Evolutionary conservation across 2,113 vertebrate genomes (phyloP).

Genomic region (Toxotes chatareus): DNA sequence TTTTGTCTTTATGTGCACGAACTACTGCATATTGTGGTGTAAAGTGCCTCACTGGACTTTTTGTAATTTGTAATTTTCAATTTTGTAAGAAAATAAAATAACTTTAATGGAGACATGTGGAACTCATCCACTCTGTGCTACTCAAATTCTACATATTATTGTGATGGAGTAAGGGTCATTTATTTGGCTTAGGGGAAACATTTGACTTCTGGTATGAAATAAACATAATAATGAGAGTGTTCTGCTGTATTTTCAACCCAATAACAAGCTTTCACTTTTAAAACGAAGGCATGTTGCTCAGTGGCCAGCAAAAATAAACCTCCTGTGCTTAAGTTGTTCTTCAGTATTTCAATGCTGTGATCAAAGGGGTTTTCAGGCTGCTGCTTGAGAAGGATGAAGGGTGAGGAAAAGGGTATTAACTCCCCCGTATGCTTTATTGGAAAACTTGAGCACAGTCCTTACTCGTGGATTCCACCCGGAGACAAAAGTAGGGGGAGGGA

Average conservation of each 20-base stretch:
- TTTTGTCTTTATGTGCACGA: background rate
- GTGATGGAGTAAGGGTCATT: background rate
- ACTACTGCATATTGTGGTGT: background rate
- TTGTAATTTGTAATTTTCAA: background rate
- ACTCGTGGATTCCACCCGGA: constrained; percentile 49
- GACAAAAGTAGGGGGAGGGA: constrained; percentile 63
- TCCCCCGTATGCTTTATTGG: constrained; percentile 63
- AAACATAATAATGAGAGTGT: constrained; percentile 7
- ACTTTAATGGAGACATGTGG: background rate
- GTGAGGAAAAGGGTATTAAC: constrained; percentile 68
- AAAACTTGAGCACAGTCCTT: constrained; percentile 68
- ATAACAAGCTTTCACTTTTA: constrained; percentile 14
- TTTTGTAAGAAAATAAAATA: background rate
- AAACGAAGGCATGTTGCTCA: constrained; percentile 5
- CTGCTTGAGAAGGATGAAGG: constrained; percentile 43
- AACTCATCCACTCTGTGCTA: background rate
- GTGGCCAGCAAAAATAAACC: constrained; percentile 19
- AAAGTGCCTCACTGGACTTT: background rate
- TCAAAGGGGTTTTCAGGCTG: constrained; percentile 51
- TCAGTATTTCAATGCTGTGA: constrained; percentile 26
- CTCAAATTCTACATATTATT: background rate
- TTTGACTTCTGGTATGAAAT: constrained; percentile 3
- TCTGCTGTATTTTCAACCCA: constrained; percentile 13
- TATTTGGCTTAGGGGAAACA: background rate
- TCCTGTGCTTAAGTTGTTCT: constrained; percentile 42